A percentile compares a stretch with the other conserved stretches of the same genome.
These are phyloP conservation scores for Euura lappo DNA, from an alignment of 1,140 invertebrate species.

Conservation along the genomic window DNA sequence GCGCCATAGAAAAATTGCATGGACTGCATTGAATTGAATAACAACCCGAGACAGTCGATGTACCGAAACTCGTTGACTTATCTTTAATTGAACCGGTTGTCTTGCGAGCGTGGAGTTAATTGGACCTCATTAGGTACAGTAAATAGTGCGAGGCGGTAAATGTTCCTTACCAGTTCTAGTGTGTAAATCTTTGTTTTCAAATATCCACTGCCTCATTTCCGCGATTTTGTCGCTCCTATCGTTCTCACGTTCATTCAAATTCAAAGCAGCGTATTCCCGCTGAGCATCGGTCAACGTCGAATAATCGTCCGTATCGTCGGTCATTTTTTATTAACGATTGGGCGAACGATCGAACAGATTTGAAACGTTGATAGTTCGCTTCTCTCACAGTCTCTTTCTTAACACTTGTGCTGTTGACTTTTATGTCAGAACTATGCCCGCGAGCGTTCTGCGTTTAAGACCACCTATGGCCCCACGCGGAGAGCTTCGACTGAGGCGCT, in stretches of 20 bases:
- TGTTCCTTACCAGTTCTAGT: slow-evolving; percentile 40
- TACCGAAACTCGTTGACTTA: no score
- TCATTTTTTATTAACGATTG: background rate
- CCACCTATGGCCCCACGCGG: background rate
- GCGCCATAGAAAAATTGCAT: no score
- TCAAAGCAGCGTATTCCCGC: slow-evolving; percentile 34
- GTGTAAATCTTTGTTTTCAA: slow-evolving; percentile 29
- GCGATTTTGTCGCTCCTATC: slow-evolving; percentile 35
- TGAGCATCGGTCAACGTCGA: background rate
- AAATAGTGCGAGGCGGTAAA: background rate
- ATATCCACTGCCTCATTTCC: slow-evolving; percentile 45
- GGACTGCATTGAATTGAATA: no score
- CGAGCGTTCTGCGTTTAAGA: background rate
- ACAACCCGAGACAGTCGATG: no score
- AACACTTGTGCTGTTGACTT: background rate
- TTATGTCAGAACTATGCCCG: background rate
- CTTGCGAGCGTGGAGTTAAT: no score
- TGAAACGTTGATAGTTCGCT: background rate
- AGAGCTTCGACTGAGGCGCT: background rate
- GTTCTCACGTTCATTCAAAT: slow-evolving; percentile 49
- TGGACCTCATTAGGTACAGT: no score
- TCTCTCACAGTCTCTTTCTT: background rate
- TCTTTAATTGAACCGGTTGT: no score
- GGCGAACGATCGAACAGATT: background rate
- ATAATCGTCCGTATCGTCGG: background rate